Evolutionary conservation across 2,113 vertebrate genomes (phyloP).

Genomic region (Channa maculata): DNA sequence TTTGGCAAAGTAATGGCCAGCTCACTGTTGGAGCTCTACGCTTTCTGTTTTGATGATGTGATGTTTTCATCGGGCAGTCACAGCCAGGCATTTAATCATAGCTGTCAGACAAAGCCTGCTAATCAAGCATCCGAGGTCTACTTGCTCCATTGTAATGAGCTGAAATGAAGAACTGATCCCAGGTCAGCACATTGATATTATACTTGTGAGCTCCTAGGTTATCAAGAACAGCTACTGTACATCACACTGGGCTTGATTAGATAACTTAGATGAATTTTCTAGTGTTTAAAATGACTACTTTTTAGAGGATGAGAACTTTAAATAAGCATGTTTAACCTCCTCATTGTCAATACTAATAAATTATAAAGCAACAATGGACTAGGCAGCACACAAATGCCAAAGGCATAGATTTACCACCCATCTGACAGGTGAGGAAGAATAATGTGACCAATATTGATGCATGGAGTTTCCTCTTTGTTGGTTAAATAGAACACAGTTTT

Average conservation of each 20-base stretch:
- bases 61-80: constrained; percentile 49
- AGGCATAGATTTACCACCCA: no score
- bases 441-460: no score
- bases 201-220: not conserved
- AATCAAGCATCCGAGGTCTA: constrained; percentile 51
- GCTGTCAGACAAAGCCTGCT: constrained; percentile 61
- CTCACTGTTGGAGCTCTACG: constrained; percentile 19
- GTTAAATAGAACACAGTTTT: not conserved
- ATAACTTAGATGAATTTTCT: constrained; percentile 15
- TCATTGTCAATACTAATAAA: no score
- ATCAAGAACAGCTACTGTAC: not conserved
- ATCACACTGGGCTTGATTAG: constrained; percentile 27
- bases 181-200: constrained; percentile 42
- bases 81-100: constrained; percentile 65
- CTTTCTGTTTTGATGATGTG: constrained; percentile 62
- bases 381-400: no score
- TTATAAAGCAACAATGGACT: no score
- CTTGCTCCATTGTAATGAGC: constrained; percentile 55
- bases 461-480: not conserved
- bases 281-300: not conserved
- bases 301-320: no score
- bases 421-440: not conserved
- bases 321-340: no score
- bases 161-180: constrained; percentile 43
- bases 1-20: constrained; percentile 43